A percentile compares a stretch with the other conserved stretches of the same genome.
These are phyloP conservation scores for Tipula confusa DNA, from an alignment of 2,888 invertebrate species.

Conservation along the genomic window DNA sequence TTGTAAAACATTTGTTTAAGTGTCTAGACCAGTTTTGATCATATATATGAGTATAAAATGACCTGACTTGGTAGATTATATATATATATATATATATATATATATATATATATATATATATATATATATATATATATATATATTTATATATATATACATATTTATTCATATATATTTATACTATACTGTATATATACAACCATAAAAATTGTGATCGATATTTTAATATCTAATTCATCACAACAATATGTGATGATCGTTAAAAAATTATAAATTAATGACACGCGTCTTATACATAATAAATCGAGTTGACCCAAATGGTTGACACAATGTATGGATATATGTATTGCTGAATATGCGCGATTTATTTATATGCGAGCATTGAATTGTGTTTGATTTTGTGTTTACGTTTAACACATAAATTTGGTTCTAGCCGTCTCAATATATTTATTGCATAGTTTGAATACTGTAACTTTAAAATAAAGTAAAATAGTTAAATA, in stretches of 20 bases:
- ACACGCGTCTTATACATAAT: background rate
- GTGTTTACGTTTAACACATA: background rate
- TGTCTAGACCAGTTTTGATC: background rate
- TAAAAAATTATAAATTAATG: background rate
- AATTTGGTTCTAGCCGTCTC: background rate
- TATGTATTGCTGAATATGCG: background rate
- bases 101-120: no score
- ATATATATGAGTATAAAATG: background rate
- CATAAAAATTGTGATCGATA: background rate
- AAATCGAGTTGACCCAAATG: background rate
- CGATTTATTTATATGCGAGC: no score
- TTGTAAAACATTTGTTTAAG: background rate
- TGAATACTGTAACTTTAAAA: no score
- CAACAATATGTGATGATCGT: background rate
- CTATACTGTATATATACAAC: no score
- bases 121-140: no score
- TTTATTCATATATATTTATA: no score
- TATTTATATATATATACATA: no score
- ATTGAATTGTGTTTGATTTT: background rate
- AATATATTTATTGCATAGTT: no score
- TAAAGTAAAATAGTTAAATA: no score
- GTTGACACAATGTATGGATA: background rate
- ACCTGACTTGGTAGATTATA: background rate
- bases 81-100: background rate
- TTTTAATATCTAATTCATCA: background rate